Percentiles rank a stretch among this genome's conserved stretches.
Evolutionary conservation across 2,888 invertebrate genomes (phyloP).

Genomic region (Limnephilus marmoratus): DNA sequence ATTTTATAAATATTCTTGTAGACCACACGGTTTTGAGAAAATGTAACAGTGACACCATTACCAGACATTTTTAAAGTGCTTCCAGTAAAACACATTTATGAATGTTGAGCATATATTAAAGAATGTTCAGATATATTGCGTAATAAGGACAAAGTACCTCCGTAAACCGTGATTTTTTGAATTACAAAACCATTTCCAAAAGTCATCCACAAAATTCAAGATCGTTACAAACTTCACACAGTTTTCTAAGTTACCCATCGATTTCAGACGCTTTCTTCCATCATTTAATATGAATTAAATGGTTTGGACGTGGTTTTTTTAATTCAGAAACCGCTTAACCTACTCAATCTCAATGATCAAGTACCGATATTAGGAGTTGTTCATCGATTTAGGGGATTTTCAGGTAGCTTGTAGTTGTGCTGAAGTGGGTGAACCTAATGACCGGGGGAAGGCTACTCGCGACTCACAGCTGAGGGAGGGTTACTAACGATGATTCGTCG

Average conservation of each 20-base stretch:
- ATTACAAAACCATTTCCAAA: too few relatives aligned
- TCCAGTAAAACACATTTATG: too few relatives aligned
- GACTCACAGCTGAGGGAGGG: conserved; percentile 8
- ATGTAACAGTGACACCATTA: too few relatives aligned
- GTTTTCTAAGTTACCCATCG: not conserved
- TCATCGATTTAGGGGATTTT: not conserved
- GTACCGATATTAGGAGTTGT: not conserved
- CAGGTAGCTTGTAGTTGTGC: not conserved
- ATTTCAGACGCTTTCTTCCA: not conserved
- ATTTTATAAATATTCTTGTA: too few relatives aligned
- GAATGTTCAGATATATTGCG: too few relatives aligned
- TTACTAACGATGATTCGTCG: conserved; percentile 48
- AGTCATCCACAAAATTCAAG: too few relatives aligned
- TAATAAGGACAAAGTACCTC: too few relatives aligned
- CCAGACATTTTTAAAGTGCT: too few relatives aligned
- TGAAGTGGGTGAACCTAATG: conserved; percentile 34
- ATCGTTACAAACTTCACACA: too few relatives aligned
- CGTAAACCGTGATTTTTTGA: too few relatives aligned
- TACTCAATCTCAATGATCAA: not conserved
- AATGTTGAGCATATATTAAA: too few relatives aligned
- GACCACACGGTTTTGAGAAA: too few relatives aligned
- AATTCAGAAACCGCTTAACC: not conserved
- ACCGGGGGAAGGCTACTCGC: conserved; percentile 4
- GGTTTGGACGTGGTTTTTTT: not conserved
- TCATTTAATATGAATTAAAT: not conserved